Evolutionary conservation across 2,888 invertebrate species (phyloP).

Genomic region (Bellardia bayeri): DNA sequence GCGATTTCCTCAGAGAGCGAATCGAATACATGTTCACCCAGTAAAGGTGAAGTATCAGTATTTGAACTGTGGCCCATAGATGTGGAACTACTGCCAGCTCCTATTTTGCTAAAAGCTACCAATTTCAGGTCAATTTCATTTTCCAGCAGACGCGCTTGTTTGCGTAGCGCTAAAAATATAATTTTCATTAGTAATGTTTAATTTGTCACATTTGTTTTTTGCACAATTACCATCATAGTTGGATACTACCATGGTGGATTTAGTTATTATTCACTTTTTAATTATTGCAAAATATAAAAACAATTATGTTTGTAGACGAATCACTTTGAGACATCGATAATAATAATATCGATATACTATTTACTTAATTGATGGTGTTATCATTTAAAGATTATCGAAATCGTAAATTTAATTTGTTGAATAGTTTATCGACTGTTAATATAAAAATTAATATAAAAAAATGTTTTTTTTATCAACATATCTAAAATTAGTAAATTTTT

Average conservation of each 20-base stretch:
- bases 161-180: slow-evolving; percentile 88
- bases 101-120: slow-evolving; percentile 97
- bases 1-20: slow-evolving; percentile 96
- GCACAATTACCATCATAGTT: slow-evolving; percentile 80
- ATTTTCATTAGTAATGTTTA: background rate
- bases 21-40: slow-evolving; percentile 96
- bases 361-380: slow-evolving; percentile 1
- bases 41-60: slow-evolving; percentile 91
- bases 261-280: slow-evolving; percentile 36
- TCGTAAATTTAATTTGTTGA: too few species aligned
- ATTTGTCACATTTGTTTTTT: background rate
- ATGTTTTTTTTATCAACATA: too few species aligned
- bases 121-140: slow-evolving; percentile 98
- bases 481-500: too few species aligned
- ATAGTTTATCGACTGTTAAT: too few species aligned
- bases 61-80: slow-evolving; percentile 79
- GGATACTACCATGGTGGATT: slow-evolving; percentile 78
- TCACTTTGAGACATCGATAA: slow-evolving; percentile 32
- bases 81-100: slow-evolving; percentile 87
- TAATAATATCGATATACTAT: slow-evolving; percentile 16
- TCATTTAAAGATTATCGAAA: background rate
- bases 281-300: slow-evolving; percentile 45
- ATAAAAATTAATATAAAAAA: too few species aligned
- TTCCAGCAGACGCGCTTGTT: slow-evolving; percentile 96
- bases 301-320: slow-evolving; percentile 37